A percentile compares a stretch with the other conserved stretches of the same genome.
Evolutionary conservation across 1,140 invertebrate species (phyloP).

Genomic region (Cylas formicarius): DNA sequence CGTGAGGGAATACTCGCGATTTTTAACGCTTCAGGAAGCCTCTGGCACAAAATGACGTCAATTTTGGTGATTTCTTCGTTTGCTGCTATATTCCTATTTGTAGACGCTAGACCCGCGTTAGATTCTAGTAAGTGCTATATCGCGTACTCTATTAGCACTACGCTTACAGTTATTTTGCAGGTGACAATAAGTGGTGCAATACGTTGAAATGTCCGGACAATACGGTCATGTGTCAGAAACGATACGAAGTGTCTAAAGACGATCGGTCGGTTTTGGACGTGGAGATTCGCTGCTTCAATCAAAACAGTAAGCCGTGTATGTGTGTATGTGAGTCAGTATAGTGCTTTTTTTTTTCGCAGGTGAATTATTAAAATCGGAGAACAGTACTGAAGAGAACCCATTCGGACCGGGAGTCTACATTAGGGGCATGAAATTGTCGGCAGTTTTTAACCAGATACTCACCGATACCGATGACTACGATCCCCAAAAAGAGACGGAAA

Average conservation of each 20-base stretch:
- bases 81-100: not conserved
- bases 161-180: no score
- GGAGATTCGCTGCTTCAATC: not conserved
- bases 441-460: no score
- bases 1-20: no score
- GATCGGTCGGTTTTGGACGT: not conserved
- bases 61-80: no score
- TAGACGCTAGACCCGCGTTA: not conserved
- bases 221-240: constrained; percentile 1
- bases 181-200: no score
- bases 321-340: no score
- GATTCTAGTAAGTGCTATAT: constrained; percentile 1
- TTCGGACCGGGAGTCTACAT: constrained; percentile 14
- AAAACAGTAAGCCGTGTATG: not conserved
- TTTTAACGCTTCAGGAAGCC: no score
- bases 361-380: constrained; percentile 7
- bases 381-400: constrained; percentile 10
- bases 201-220: not conserved
- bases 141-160: no score
- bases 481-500: no score
- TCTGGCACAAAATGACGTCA: no score
- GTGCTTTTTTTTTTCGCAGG: no score
- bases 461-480: no score
- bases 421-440: constrained; percentile 12
- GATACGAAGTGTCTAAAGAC: not conserved